A percentile compares a stretch with the other conserved stretches of the same genome.
These are phyloP conservation scores for Tor tambroides DNA, from an alignment of 2,113 vertebrate species.

Conservation along the genomic window DNA sequence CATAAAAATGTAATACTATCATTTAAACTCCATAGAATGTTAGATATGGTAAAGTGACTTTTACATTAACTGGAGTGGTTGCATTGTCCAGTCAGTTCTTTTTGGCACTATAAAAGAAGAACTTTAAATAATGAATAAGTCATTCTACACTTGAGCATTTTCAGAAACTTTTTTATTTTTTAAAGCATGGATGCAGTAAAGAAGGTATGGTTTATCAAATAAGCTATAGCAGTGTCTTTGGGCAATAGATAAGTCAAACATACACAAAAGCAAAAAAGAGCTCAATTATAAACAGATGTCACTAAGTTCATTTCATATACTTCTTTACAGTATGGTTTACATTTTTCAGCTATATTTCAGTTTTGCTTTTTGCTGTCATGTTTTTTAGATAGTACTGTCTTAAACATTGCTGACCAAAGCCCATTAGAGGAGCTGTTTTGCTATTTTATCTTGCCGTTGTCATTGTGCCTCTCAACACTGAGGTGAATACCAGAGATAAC, in stretches of 20 bases:
- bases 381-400: not conserved
- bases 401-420: not conserved
- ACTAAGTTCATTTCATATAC: not conserved
- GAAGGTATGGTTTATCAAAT: not conserved
- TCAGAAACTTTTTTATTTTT: not conserved
- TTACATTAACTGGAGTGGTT: not conserved
- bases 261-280: not conserved
- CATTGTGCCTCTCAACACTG: constrained; percentile 39
- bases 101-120: not conserved
- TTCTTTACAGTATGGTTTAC: not conserved
- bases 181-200: not conserved
- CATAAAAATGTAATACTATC: not conserved
- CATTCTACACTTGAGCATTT: not conserved
- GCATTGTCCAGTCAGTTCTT: not conserved
- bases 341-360: not conserved
- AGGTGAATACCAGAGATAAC: constrained; percentile 40
- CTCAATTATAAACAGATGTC: not conserved
- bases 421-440: not conserved
- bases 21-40: not conserved
- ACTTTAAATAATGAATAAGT: not conserved
- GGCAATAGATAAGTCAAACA: not conserved
- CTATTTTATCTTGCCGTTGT: constrained; percentile 41
- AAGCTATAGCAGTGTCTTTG: not conserved
- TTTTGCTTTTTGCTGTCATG: not conserved
- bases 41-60: not conserved